Evolutionary conservation across 2,888 invertebrate species (phyloP).

Genomic region (Alsophila aescularia): DNA sequence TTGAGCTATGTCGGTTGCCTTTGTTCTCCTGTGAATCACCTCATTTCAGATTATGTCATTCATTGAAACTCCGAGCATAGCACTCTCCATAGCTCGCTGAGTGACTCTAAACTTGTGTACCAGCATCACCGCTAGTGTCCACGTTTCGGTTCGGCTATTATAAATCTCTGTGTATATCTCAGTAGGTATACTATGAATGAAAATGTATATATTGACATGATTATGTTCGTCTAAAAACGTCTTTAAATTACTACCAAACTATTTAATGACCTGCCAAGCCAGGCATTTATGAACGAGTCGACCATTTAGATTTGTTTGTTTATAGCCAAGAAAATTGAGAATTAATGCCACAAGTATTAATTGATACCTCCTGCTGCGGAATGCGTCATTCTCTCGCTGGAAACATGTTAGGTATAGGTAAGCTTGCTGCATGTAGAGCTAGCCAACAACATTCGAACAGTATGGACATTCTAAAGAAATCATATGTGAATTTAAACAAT

Average conservation of each 20-base stretch:
- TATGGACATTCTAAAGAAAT: neutral
- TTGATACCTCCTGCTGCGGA: neutral
- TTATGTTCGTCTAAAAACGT: neutral
- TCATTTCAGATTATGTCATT: too few relatives aligned
- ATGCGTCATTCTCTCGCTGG: neutral
- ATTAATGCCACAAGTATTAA: neutral
- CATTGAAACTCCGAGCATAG: too few relatives aligned
- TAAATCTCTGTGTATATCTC: too few relatives aligned
- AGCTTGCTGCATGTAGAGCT: neutral
- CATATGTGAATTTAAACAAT: neutral
- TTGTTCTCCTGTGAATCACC: too few relatives aligned
- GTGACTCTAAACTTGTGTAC: too few relatives aligned
- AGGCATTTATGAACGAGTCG: conserved; percentile 3
- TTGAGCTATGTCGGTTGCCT: too few relatives aligned
- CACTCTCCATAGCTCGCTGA: too few relatives aligned
- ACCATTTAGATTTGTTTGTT: neutral
- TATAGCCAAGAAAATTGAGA: neutral
- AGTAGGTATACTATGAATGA: too few relatives aligned
- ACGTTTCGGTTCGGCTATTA: too few relatives aligned
- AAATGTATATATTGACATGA: neutral
- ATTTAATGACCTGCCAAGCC: neutral
- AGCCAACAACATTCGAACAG: neutral
- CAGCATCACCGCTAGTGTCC: too few relatives aligned
- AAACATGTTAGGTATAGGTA: neutral
- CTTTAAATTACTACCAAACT: neutral